Conservation (phyloP, 2,797 vertebrate species). For the Platyrinchus mystaceus region DNA sequence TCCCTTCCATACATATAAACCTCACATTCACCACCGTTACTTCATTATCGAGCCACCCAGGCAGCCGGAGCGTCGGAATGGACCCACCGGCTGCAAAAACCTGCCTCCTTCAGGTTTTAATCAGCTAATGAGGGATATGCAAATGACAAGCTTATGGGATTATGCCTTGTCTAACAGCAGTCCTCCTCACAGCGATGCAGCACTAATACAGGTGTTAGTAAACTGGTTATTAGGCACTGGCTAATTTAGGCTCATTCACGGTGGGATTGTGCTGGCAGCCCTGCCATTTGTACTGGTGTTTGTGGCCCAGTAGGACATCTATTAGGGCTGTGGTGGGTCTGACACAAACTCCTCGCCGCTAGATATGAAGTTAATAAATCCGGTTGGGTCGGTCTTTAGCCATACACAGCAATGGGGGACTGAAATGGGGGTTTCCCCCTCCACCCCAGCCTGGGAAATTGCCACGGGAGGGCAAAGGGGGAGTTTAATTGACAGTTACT, state of each 20-base stretch:
- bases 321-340: constrained; percentile 89
- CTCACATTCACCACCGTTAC: constrained; percentile 82
- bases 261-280: constrained; percentile 76
- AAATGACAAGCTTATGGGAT: constrained; percentile 95
- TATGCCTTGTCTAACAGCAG: constrained; percentile 87
- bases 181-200: constrained; percentile 81
- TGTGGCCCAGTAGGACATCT: constrained; percentile 83
- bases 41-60: constrained; percentile 94
- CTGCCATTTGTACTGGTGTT: constrained; percentile 83
- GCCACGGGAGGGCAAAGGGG: neutral
- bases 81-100: constrained; percentile 74
- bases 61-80: constrained; percentile 82
- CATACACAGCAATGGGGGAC: neutral
- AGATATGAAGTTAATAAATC: constrained; percentile 73
- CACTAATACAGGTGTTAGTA: constrained; percentile 96
- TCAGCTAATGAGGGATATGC: constrained; percentile 88
- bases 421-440: neutral
- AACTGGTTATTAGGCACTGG: constrained; percentile 86
- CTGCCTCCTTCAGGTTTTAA: constrained; percentile 79
- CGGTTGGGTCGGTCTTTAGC: constrained; percentile 17
- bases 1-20: constrained; percentile 91
- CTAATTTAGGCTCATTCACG: constrained; percentile 88
- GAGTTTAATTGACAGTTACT: neutral
- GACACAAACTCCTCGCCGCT: constrained; percentile 69
- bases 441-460: constrained; percentile 64